These are phyloP conservation scores for Miltochrista miniata DNA, from an alignment of 2,888 invertebrate genomes.

Conservation along the genomic window DNA sequence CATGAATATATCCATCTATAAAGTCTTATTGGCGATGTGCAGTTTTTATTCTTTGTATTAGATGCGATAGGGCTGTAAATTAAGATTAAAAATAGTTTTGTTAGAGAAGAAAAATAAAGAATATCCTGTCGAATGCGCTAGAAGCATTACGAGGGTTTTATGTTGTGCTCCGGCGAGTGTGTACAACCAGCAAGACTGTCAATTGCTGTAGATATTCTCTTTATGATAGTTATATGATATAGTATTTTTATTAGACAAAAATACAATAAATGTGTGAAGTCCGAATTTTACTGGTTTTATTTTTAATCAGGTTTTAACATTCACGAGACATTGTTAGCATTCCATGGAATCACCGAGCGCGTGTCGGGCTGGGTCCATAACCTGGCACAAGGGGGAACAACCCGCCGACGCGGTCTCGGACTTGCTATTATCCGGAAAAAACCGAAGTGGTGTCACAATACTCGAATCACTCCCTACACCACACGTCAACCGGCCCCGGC, in stretches of 20 bases:
- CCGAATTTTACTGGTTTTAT: conserved; percentile 51
- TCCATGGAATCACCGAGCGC: too few species aligned
- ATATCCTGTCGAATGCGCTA: conserved; percentile 41
- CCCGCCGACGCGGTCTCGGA: too few species aligned
- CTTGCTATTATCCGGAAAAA: too few species aligned
- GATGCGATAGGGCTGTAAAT: conserved; percentile 70
- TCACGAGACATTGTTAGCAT: too few species aligned
- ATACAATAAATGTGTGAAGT: conserved; percentile 84
- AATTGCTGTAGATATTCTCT: conserved; percentile 81
- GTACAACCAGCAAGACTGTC: conserved; percentile 81
- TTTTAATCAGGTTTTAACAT: conserved; percentile 11
- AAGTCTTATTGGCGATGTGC: conserved; percentile 59
- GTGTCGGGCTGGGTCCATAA: too few species aligned
- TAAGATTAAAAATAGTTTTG: conserved; percentile 62
- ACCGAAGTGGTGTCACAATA: too few species aligned
- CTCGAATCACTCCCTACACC: too few species aligned
- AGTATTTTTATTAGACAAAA: conserved; percentile 84
- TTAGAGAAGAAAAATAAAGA: conserved; percentile 47
- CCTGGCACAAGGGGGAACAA: too few species aligned
- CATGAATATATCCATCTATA: conserved; percentile 64
- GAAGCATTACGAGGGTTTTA: conserved; percentile 56
- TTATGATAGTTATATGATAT: conserved; percentile 77
- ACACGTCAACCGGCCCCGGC: too few species aligned
- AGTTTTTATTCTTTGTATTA: conserved; percentile 53
- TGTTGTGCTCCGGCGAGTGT: conserved; percentile 66